Conservation (phyloP, 2,888 invertebrate genomes). For the Ochlodes sylvanus region DNA sequence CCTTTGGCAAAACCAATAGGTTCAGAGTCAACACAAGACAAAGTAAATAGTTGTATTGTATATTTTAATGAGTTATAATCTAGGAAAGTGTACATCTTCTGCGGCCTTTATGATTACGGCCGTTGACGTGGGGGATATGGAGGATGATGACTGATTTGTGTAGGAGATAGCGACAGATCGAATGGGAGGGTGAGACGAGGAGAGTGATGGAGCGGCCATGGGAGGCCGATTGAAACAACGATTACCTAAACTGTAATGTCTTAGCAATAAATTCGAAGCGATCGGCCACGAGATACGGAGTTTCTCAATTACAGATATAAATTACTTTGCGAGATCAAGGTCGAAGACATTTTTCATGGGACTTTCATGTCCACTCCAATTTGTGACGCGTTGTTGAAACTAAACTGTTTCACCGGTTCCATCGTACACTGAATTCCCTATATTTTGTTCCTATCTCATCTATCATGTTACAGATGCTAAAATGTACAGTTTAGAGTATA, state of each 20-base stretch:
- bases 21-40: no score
- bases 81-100: no score
- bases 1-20: no score
- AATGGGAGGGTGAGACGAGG: conserved; percentile 7
- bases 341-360: conserved; percentile 24
- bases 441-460: no score
- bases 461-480: no score
- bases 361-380: conserved; percentile 9
- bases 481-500: conserved; percentile 4
- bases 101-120: no score
- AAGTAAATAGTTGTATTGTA: no score
- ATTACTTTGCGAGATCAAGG: conserved; percentile 28
- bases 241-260: conserved; percentile 42
- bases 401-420: neutral
- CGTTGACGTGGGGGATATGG: conserved; percentile 7
- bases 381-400: conserved; percentile 6
- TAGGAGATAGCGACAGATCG: conserved; percentile 14
- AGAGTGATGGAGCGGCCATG: conserved; percentile 19
- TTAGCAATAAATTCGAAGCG: conserved; percentile 35
- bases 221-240: conserved; percentile 44
- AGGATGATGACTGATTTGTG: conserved; percentile 4
- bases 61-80: no score
- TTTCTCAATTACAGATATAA: conserved; percentile 31
- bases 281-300: conserved; percentile 28
- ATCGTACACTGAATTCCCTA: neutral